phyloP scores from a whole-genome alignment of 2,888 invertebrate genomes.

The Amphimallon solstitiale region DNA sequence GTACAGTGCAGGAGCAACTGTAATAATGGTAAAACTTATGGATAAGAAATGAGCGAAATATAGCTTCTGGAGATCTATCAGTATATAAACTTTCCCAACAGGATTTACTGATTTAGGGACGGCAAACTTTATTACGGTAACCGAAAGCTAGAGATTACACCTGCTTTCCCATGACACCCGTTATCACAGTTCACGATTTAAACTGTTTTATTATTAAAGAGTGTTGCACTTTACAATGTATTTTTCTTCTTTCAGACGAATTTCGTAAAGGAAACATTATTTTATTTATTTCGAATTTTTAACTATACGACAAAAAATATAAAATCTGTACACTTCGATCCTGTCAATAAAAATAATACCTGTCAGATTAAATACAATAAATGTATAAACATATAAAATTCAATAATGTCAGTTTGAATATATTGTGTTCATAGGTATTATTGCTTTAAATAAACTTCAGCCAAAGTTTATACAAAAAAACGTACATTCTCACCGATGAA shows the following conservation, averaged over 20 bases:
- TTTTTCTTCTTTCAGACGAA: not conserved
- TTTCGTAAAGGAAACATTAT: too few species aligned
- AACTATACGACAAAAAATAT: too few species aligned
- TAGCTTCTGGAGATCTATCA: conserved; percentile 36
- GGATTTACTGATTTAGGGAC: conserved; percentile 42
- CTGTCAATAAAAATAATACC: too few species aligned
- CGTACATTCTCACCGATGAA: too few species aligned
- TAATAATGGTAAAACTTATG: conserved; percentile 32
- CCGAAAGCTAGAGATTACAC: conserved; percentile 47
- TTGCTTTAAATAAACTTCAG: too few species aligned
- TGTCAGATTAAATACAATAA: too few species aligned
- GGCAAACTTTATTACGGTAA: conserved; percentile 46
- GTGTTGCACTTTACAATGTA: not conserved
- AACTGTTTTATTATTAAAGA: conserved; percentile 33
- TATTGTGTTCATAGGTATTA: too few species aligned
- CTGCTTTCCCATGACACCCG: conserved; percentile 44
- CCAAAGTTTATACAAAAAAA: too few species aligned
- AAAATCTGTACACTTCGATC: too few species aligned
- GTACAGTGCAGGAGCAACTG: conserved; percentile 14
- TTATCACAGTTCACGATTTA: conserved; percentile 45
- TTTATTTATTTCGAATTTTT: too few species aligned
- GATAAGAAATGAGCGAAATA: conserved; percentile 38
- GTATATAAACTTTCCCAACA: conserved; percentile 37
- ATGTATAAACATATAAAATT: too few species aligned
- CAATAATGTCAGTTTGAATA: too few species aligned